These are phyloP conservation scores for Clarias laeviceps DNA, from an alignment of 2,797 vertebrate genomes.

Conservation along the genomic window DNA sequence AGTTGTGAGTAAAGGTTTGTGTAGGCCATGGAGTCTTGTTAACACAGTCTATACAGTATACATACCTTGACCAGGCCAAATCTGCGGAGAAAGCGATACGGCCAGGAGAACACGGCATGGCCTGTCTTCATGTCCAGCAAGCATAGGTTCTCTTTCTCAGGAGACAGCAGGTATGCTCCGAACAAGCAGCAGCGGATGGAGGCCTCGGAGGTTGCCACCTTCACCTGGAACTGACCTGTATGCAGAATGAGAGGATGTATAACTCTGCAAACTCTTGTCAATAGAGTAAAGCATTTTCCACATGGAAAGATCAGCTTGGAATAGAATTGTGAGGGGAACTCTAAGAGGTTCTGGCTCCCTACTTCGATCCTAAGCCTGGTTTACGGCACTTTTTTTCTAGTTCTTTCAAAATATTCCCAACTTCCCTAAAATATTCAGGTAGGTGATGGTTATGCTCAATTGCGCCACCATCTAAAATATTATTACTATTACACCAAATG, in stretches of 20 bases:
- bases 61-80: conserved; percentile 85
- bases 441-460: neutral
- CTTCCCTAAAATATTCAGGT: neutral
- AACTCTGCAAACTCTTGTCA: neutral
- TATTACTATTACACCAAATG: neutral
- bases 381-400: neutral
- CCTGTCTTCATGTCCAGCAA: conserved; percentile 68
- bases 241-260: neutral
- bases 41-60: too few relatives aligned
- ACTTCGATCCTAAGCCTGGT: neutral
- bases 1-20: too few relatives aligned
- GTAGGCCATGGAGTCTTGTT: too few relatives aligned
- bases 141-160: conserved; percentile 69
- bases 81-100: conserved; percentile 82
- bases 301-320: neutral
- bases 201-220: conserved; percentile 75
- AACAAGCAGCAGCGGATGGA: conserved; percentile 78
- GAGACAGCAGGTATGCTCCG: conserved; percentile 78
- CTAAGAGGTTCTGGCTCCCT: too few relatives aligned
- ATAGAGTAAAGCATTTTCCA: too few relatives aligned
- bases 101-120: conserved; percentile 78
- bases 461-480: neutral
- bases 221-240: conserved; percentile 77
- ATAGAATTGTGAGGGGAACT: neutral
- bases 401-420: neutral